Percentiles rank a stretch among this genome's conserved stretches.
phyloP scores from a whole-genome alignment of 2,797 vertebrate genomes.

The Phrynocephalus guinanensis region DNA sequence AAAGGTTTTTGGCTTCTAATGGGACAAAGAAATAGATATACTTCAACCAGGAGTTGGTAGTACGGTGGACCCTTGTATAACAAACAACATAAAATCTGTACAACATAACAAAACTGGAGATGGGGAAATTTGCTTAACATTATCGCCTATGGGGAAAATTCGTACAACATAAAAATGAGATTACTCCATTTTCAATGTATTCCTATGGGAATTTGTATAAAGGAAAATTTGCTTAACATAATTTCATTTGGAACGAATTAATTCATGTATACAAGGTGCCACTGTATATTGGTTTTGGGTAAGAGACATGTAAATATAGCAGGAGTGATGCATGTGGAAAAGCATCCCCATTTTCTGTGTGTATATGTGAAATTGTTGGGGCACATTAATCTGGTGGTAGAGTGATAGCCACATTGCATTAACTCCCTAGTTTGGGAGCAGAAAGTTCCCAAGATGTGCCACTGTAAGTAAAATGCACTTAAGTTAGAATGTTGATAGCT shows the following conservation, averaged over 20 bases:
- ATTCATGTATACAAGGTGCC: too few species aligned
- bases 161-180: too few species aligned
- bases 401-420: not conserved
- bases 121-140: too few species aligned
- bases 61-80: too few species aligned
- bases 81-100: too few species aligned
- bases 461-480: not conserved
- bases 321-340: not conserved
- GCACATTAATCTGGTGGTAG: not conserved
- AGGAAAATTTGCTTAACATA: too few species aligned
- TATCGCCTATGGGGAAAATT: too few species aligned
- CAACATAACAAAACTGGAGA: too few species aligned
- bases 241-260: too few species aligned
- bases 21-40: not conserved
- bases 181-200: too few species aligned
- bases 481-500: not conserved
- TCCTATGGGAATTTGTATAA: too few species aligned
- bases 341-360: not conserved
- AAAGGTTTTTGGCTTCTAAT: not conserved
- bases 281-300: not conserved
- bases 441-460: not conserved
- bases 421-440: not conserved
- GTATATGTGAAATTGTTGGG: not conserved
- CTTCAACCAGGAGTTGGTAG: not conserved
- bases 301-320: not conserved